A percentile compares a stretch with the other conserved stretches of the same genome.
Conservation (phyloP, 64 coral and sea anemone genomes). For the Exaiptasia diaphana region DNA sequence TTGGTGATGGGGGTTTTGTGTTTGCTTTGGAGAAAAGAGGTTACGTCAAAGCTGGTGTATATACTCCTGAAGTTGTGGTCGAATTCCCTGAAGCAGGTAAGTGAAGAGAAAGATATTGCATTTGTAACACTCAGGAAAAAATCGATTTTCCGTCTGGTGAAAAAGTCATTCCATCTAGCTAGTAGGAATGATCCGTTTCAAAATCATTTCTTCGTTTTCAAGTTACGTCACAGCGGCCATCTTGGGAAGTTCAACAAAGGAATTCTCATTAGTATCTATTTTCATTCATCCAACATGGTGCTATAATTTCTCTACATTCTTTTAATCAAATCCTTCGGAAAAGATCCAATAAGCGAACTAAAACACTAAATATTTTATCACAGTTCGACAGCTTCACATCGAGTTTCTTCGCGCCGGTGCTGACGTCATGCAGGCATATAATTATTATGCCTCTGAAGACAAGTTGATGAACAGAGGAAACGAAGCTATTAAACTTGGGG, state of each 20-base stretch:
- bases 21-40: conserved; percentile 20
- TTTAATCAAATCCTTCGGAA: too few relatives aligned
- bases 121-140: too few relatives aligned
- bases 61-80: conserved; percentile 32
- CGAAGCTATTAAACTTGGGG: conserved; percentile 58
- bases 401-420: conserved; percentile 71
- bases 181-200: not conserved
- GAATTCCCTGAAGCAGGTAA: conserved; percentile 51
- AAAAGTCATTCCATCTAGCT: not conserved
- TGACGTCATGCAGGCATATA: conserved; percentile 68
- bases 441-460: conserved; percentile 77
- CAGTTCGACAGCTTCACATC: conserved; percentile 49
- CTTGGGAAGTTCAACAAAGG: too few relatives aligned
- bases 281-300: too few relatives aligned
- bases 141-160: too few relatives aligned
- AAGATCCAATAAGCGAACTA: too few relatives aligned
- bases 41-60: conserved; percentile 35
- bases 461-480: conserved; percentile 84
- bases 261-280: too few relatives aligned
- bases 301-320: too few relatives aligned
- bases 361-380: too few relatives aligned
- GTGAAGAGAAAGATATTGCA: too few relatives aligned
- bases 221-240: too few relatives aligned
- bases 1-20: conserved; percentile 35
- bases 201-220: not conserved